phyloP scores from a whole-genome alignment of 1,140 invertebrate species.

The Drosophila lini region DNA sequence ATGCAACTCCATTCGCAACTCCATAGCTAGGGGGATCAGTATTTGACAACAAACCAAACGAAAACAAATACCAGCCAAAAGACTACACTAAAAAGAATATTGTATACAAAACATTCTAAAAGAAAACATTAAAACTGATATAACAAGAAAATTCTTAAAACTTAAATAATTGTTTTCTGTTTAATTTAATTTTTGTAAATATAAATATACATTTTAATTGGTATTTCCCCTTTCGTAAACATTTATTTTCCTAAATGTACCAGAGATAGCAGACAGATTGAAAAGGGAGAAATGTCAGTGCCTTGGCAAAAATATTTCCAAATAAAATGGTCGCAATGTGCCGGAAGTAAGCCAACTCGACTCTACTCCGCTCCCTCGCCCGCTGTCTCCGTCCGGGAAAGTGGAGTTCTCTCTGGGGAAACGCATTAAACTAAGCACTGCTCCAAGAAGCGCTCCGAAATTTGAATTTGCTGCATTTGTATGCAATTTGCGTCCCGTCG shows the following conservation, averaged over 20 bases:
- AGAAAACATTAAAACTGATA: no score
- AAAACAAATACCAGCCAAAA: constrained; percentile 40
- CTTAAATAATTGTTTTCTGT: no score
- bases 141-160: no score
- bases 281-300: constrained; percentile 32
- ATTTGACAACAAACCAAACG: constrained; percentile 39
- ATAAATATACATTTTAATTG: no score
- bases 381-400: constrained; percentile 24
- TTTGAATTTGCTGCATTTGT: constrained; percentile 60
- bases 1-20: constrained; percentile 18
- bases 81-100: background rate
- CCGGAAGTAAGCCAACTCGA: constrained; percentile 63
- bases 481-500: constrained; percentile 68
- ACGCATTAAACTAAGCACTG: constrained; percentile 73
- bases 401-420: constrained; percentile 42
- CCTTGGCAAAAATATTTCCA: constrained; percentile 66
- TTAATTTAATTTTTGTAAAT: no score
- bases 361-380: constrained; percentile 8
- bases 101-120: no score
- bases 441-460: constrained; percentile 41
- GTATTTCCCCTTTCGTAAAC: background rate
- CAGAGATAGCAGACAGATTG: constrained; percentile 29
- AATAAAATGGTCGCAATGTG: constrained; percentile 74
- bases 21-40: constrained; percentile 7
- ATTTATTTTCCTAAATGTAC: constrained; percentile 10